Evolutionary conservation across 2,888 invertebrate species (phyloP).

Genomic region (Odontocolon sp.): DNA sequence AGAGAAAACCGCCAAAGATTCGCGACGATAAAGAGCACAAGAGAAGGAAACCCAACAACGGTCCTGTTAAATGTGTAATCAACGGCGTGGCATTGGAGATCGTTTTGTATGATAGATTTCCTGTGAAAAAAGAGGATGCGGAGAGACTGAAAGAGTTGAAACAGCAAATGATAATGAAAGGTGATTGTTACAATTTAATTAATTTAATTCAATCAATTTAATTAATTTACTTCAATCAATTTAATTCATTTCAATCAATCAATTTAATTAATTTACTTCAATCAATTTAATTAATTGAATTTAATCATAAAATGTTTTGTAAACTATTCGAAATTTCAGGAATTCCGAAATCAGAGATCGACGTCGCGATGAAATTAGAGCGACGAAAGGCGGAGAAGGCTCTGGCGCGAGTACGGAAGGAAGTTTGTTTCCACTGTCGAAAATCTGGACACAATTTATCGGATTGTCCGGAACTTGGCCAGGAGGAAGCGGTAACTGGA

Average conservation of each 20-base stretch:
- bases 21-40: conserved; percentile 75
- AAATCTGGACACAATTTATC: conserved; percentile 90
- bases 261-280: no score
- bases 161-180: conserved; percentile 85
- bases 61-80: conserved; percentile 82
- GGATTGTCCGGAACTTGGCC: conserved; percentile 88
- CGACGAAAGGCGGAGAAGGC: conserved; percentile 88
- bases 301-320: conserved; percentile 17
- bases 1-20: conserved; percentile 81
- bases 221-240: no score
- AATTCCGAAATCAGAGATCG: conserved; percentile 86
- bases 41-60: conserved; percentile 78
- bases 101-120: conserved; percentile 87
- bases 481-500: conserved; percentile 84
- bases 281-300: conserved; percentile 12
- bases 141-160: conserved; percentile 84
- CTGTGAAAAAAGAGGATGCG: conserved; percentile 87
- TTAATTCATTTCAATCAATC: no score
- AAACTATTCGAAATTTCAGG: conserved; percentile 67
- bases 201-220: background rate
- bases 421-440: conserved; percentile 91
- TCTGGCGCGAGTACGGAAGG: conserved; percentile 85
- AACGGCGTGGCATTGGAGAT: conserved; percentile 86
- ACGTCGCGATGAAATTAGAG: conserved; percentile 86
- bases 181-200: conserved; percentile 69